Percentiles rank a stretch among this genome's conserved stretches.
These are phyloP conservation scores for Calephelis virginiensis DNA, from an alignment of 1,140 invertebrate species.

Conservation along the genomic window DNA sequence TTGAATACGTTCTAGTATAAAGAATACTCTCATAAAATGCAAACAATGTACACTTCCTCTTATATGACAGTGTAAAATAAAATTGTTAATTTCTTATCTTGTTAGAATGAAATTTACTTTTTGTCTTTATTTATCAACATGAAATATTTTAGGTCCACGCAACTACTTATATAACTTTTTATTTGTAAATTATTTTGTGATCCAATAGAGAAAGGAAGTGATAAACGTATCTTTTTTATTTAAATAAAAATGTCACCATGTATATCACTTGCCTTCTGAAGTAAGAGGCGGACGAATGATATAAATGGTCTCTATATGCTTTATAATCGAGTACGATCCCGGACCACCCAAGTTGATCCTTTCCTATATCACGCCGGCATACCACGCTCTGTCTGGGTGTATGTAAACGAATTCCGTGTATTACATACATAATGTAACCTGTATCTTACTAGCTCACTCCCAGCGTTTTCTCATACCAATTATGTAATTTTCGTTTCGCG, in stretches of 20 bases:
- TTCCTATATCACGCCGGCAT: conserved; percentile 29
- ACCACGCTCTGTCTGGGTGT: conserved; percentile 25
- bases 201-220: background rate
- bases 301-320: conserved; percentile 54
- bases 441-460: conserved; percentile 20
- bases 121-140: too few species aligned
- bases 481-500: conserved; percentile 63
- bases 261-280: conserved; percentile 7
- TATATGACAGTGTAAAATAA: too few species aligned
- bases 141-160: too few species aligned
- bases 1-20: too few species aligned
- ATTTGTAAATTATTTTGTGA: too few species aligned
- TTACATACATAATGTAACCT: conserved; percentile 23
- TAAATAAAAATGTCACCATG: conserved; percentile 5
- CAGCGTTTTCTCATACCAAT: conserved; percentile 36
- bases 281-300: conserved; percentile 37
- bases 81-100: too few species aligned
- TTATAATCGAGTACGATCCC: conserved; percentile 56
- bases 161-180: too few species aligned
- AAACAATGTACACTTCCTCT: too few species aligned
- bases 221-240: background rate
- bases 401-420: conserved; percentile 25
- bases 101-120: too few species aligned
- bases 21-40: too few species aligned
- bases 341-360: conserved; percentile 67